These are phyloP conservation scores for Anguilla marmorata DNA, from an alignment of 2,797 vertebrate genomes.

Conservation along the genomic window DNA sequence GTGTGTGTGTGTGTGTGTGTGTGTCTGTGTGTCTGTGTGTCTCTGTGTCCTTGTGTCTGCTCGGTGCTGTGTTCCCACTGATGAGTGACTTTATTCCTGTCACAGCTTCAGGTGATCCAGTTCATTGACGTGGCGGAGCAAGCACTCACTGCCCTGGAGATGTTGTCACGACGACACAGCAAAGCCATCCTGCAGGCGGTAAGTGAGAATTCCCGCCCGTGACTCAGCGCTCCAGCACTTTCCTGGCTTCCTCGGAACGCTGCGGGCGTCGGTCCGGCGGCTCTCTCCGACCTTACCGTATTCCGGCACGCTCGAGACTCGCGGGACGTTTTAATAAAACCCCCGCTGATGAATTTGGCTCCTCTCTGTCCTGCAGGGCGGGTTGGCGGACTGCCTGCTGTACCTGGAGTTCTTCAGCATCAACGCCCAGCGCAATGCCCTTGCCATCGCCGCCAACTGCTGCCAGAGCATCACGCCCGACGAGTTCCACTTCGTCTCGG, in stretches of 20 bases:
- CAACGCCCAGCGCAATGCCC: conserved; percentile 97
- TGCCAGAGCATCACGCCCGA: conserved; percentile 99
- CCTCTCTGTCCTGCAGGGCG: conserved; percentile 74
- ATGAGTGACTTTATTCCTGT: conserved; percentile 24
- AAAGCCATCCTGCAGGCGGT: conserved; percentile 99
- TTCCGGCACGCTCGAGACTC: not conserved
- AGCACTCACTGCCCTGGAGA: conserved; percentile 96
- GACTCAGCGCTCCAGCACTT: not conserved
- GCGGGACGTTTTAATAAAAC: not conserved
- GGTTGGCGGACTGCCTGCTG: conserved; percentile 93
- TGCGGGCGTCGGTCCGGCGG: not conserved
- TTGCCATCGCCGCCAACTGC: conserved; percentile 98
- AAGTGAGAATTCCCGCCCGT: conserved; percentile 60
- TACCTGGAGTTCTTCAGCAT: conserved; percentile 99
- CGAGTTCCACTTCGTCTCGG: conserved; percentile 98
- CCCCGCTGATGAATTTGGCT: not conserved
- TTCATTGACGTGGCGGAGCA: conserved; percentile 99
- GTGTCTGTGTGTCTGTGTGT: no score
- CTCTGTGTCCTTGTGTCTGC: conserved; percentile 46
- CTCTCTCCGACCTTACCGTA: not conserved
- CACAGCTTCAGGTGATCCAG: conserved; percentile 96
- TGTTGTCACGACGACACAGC: conserved; percentile 97
- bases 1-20: no score
- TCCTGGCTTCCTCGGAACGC: conserved; percentile 11
- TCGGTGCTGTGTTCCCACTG: not conserved